phyloP scores from a whole-genome alignment of 2,113 vertebrate genomes.

The Hiodon alosoides region DNA sequence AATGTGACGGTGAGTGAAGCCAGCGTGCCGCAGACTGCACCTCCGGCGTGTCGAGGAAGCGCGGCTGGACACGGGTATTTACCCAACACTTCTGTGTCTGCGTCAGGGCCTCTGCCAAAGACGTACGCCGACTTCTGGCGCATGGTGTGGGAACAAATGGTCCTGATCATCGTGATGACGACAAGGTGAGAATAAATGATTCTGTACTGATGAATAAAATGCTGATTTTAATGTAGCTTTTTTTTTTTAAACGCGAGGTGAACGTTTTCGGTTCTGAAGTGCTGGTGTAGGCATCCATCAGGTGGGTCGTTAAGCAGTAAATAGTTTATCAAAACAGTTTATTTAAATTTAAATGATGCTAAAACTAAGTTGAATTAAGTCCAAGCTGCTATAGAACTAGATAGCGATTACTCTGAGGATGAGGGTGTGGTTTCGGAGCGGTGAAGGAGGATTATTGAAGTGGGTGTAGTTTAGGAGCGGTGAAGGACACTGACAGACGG shows the following conservation, averaged over 20 bases:
- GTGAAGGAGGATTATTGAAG: not conserved
- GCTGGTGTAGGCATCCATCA: too few relatives aligned
- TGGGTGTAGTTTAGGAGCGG: not conserved
- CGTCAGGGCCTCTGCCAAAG: conserved; percentile 69
- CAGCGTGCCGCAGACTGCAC: too few relatives aligned
- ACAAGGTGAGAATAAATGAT: conserved; percentile 54
- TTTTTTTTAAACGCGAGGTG: not conserved
- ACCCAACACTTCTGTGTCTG: not conserved
- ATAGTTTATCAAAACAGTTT: too few relatives aligned
- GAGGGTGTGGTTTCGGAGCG: not conserved
- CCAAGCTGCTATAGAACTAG: too few relatives aligned
- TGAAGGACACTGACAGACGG: not conserved
- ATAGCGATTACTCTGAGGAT: too few relatives aligned
- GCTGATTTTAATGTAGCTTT: not conserved
- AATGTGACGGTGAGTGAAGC: too few relatives aligned
- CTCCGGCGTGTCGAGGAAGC: too few relatives aligned
- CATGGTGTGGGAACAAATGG: conserved; percentile 75
- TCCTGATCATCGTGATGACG: conserved; percentile 72
- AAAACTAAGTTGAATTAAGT: too few relatives aligned
- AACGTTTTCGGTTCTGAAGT: too few relatives aligned
- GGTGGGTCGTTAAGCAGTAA: too few relatives aligned
- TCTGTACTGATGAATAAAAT: not conserved
- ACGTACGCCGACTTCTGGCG: conserved; percentile 71
- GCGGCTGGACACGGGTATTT: too few relatives aligned
- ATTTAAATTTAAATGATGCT: too few relatives aligned